Percentiles rank a stretch among this genome's conserved stretches.
phyloP scores from a whole-genome alignment of 64 coral and sea anemone species.

The Dendronephthya gigantea region DNA sequence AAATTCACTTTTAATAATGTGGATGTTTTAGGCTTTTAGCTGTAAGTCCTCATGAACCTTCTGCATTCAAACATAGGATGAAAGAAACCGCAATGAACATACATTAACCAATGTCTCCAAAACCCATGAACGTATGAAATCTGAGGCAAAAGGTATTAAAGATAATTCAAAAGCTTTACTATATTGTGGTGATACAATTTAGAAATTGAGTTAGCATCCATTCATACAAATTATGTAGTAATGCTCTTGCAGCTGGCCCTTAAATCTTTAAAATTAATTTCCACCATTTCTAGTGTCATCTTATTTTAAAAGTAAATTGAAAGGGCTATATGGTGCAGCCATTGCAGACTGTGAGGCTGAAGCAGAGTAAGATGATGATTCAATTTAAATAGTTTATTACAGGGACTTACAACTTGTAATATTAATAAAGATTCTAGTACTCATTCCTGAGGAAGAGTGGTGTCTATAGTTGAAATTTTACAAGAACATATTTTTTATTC shows the following conservation, averaged over 20 bases:
- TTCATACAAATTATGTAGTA: no score
- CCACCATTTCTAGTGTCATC: constrained; percentile 52
- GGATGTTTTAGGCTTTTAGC: no score
- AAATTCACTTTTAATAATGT: no score
- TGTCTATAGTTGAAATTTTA: no score
- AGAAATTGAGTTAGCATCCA: no score
- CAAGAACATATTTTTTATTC: no score
- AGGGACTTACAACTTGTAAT: not conserved
- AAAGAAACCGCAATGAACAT: constrained; percentile 92
- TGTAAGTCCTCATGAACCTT: not conserved
- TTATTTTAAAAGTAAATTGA: constrained; percentile 89
- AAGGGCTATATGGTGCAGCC: constrained; percentile 87
- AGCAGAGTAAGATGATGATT: constrained; percentile 68
- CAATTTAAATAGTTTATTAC: not conserved
- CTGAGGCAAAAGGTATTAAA: constrained; percentile 66
- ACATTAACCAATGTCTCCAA: constrained; percentile 73
- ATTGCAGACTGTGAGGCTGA: constrained; percentile 83
- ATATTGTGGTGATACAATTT: not conserved
- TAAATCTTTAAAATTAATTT: not conserved
- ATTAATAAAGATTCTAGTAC: not conserved
- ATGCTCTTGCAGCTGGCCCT: no score
- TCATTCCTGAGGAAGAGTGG: no score
- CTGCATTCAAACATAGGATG: no score
- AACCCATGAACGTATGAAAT: constrained; percentile 97
- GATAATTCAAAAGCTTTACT: not conserved